phyloP scores from a whole-genome alignment of 2,797 vertebrate genomes.

The Alectoris magna region DNA sequence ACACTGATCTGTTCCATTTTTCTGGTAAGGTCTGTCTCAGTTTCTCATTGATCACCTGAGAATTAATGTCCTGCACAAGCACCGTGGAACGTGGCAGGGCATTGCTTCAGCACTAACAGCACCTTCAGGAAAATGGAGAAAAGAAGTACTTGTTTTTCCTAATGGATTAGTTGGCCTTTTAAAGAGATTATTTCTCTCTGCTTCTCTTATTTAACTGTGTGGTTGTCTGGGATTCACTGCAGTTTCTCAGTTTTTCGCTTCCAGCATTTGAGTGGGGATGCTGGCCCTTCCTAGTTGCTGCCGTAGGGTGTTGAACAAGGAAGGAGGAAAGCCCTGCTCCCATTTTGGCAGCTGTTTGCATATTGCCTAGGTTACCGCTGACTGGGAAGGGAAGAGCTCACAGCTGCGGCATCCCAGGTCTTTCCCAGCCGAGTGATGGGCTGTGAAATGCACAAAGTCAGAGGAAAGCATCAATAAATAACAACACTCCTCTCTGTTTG shows the following conservation, averaged over 20 bases:
- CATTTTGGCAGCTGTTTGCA: slow-evolving; percentile 56
- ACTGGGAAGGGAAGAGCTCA: slow-evolving; percentile 20
- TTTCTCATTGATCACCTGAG: slow-evolving; percentile 2
- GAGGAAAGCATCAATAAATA: not conserved
- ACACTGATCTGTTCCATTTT: not conserved
- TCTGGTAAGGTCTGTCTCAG: not conserved
- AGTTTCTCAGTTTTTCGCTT: not conserved
- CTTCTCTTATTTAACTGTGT: not conserved
- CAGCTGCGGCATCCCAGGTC: not conserved
- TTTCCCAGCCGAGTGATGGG: not conserved
- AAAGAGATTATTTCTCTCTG: not conserved
- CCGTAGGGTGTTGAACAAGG: not conserved
- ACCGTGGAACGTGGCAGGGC: not conserved
- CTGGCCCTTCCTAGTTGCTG: slow-evolving; percentile 9
- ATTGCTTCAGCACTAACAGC: not conserved
- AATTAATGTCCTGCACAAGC: not conserved
- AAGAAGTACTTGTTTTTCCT: not conserved
- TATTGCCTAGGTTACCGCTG: slow-evolving; percentile 54
- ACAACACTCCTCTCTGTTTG: not conserved
- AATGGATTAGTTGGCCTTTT: not conserved
- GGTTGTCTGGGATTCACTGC: not conserved
- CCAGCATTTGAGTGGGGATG: not conserved
- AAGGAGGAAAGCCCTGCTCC: slow-evolving; percentile 13
- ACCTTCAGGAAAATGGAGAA: not conserved
- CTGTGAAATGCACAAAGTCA: not conserved